A percentile compares a stretch with the other conserved stretches of the same genome.
These are phyloP conservation scores for Stenchaetothrips biformis DNA, from an alignment of 2,888 invertebrate genomes.

Conservation along the genomic window DNA sequence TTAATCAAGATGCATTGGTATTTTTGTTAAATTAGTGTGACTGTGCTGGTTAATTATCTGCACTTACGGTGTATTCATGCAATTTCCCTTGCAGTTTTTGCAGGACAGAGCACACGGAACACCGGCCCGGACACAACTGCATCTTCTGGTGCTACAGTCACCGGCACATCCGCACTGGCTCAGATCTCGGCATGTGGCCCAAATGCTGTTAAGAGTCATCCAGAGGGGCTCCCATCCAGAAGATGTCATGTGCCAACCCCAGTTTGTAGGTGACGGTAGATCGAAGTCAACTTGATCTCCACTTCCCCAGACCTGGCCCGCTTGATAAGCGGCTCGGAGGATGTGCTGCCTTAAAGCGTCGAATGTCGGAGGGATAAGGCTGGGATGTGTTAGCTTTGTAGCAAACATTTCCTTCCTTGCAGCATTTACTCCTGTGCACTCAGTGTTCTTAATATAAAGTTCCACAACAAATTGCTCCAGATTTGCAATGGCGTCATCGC, in stretches of 20 bases:
- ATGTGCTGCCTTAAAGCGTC: constrained; percentile 29
- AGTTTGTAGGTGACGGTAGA: not conserved
- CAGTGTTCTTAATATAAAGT: not conserved
- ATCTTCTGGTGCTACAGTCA: not conserved
- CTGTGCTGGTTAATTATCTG: not conserved
- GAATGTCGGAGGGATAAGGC: constrained; percentile 23
- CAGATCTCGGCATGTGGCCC: not conserved
- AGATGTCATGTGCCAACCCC: not conserved
- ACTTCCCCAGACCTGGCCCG: not conserved
- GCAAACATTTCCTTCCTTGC: not conserved
- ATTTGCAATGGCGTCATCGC: not conserved
- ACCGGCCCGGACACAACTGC: not conserved
- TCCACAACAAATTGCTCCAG: not conserved
- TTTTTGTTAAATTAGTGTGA: not conserved
- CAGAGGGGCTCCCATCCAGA: not conserved
- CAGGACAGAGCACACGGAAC: not conserved
- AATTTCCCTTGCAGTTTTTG: not conserved
- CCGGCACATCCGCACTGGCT: not conserved
- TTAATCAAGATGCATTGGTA: not conserved
- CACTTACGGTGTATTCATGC: not conserved
- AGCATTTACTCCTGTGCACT: not conserved
- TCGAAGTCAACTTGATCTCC: not conserved
- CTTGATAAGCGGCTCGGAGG: constrained; percentile 14
- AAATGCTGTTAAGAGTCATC: not conserved
- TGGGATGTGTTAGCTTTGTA: not conserved